Conservation (phyloP, 2,113 vertebrate species). For the Hirundichthys speculiger region DNA sequence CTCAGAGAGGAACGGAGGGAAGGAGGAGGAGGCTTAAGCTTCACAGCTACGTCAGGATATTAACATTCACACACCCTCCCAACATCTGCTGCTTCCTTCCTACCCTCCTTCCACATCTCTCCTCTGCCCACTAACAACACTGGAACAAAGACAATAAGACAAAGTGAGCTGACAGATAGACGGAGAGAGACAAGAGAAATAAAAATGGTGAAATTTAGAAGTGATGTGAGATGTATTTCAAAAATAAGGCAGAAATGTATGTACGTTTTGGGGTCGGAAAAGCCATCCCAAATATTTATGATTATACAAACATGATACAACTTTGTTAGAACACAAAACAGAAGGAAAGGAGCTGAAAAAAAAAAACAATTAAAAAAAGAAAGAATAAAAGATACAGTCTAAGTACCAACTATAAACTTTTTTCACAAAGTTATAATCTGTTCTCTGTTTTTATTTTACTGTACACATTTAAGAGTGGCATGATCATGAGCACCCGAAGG, state of each 20-base stretch:
- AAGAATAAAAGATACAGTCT: background rate
- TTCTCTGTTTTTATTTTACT: slow-evolving; percentile 25
- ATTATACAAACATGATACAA: slow-evolving; percentile 30
- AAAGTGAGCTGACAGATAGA: slow-evolving; percentile 41
- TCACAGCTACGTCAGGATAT: slow-evolving; percentile 88
- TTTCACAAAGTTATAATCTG: slow-evolving; percentile 10
- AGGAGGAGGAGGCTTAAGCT: slow-evolving; percentile 85
- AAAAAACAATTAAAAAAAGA: slow-evolving; percentile 6
- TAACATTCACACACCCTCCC: slow-evolving; percentile 96
- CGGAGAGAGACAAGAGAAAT: slow-evolving; percentile 3
- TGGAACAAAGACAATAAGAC: slow-evolving; percentile 65
- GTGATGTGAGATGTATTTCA: slow-evolving; percentile 14
- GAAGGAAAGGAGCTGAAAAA: slow-evolving; percentile 3
- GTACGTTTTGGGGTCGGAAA: slow-evolving; percentile 26
- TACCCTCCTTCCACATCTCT: slow-evolving; percentile 63
- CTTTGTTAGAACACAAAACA: slow-evolving; percentile 14
- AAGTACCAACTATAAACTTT: background rate
- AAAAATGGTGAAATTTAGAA: slow-evolving; percentile 1
- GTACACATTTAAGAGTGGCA: slow-evolving; percentile 17
- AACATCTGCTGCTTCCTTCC: slow-evolving; percentile 92
- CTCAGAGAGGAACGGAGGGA: slow-evolving; percentile 79
- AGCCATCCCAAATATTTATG: slow-evolving; percentile 9
- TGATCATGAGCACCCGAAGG: slow-evolving; percentile 23
- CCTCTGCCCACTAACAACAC: slow-evolving; percentile 51
- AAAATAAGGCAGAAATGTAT: slow-evolving; percentile 18